Evolutionary conservation across 2,797 vertebrate genomes (phyloP), one percentile per base, ranked within the genome.

Genomic region (Triplophysa bombifrons): DNA sequence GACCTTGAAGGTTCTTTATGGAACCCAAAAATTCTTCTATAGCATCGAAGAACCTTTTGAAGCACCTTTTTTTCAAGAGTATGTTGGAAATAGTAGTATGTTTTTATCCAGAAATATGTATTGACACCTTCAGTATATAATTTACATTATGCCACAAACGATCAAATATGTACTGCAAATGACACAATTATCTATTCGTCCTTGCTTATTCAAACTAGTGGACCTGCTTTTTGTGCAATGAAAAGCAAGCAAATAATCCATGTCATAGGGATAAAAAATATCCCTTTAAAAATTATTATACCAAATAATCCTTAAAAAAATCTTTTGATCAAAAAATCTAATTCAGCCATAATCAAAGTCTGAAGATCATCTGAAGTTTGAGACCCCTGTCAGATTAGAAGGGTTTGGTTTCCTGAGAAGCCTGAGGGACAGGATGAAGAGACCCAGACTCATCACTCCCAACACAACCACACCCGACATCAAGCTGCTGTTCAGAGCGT

Each of bases 401-500:
- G 91, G 87, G 86, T 90, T 92, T 71, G 94, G 94, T 84, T 94
- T 95, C 71, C 89, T 93, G 71, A 97, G 92, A 73, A 99, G 93
- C 51, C 85, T 92, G 73, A 98, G 81, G 3, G 93, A 96, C 66
- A 96, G 91, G 3, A 96, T 81, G 53, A 96, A 91, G 89, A 98
- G 95, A 68, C 92, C 90, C 79, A 95, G 80, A 55, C 95, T 96
- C 88, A 91, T 89, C 64, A 93, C 91, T 19, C 96, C 95, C 79
- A 99, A 86, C 83, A 98, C 75, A 46, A 94, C 95, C 87, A 96
- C 85, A 41, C 96, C 96, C 48, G 97, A 96, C 89, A 98, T 95
- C 86, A 99, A 90, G 0, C 95, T 92, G 0, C 91, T 95, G 90
- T 95, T 98, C 89, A 96, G 80, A 0, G 94, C 82, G 71, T 95